These are phyloP conservation scores for Papilio aristodemus DNA, from an alignment of 1,140 invertebrate species.

Conservation along the genomic window DNA sequence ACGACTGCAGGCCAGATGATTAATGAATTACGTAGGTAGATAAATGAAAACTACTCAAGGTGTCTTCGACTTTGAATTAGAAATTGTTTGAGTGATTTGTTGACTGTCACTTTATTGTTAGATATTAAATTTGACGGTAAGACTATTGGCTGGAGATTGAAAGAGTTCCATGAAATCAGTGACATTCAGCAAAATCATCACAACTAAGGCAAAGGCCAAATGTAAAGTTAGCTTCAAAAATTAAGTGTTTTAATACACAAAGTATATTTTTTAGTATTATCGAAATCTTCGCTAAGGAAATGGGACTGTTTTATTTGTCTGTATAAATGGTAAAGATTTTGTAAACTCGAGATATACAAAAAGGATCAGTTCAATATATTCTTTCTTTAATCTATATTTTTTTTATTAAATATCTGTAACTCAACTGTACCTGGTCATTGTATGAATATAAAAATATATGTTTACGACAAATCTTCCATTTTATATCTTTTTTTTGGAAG, in stretches of 20 bases:
- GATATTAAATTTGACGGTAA: slow-evolving; percentile 63
- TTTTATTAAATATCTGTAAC: slow-evolving; percentile 66
- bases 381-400: slow-evolving; percentile 53
- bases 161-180: slow-evolving; percentile 48
- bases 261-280: slow-evolving; percentile 52
- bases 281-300: slow-evolving; percentile 45
- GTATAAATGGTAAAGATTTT: slow-evolving; percentile 14
- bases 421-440: slow-evolving; percentile 78
- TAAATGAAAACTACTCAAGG: slow-evolving; percentile 43
- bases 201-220: slow-evolving; percentile 38
- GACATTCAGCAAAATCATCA: slow-evolving; percentile 41
- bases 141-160: slow-evolving; percentile 59
- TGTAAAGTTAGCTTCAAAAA: slow-evolving; percentile 40
- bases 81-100: slow-evolving; percentile 57
- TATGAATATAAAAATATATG: slow-evolving; percentile 77
- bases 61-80: slow-evolving; percentile 47
- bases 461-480: slow-evolving; percentile 78
- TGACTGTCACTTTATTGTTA: slow-evolving; percentile 70
- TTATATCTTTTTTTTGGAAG: slow-evolving; percentile 21
- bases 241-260: slow-evolving; percentile 54
- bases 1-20: slow-evolving; percentile 53
- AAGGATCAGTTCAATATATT: slow-evolving; percentile 44
- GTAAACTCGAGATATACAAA: slow-evolving; percentile 38
- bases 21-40: slow-evolving; percentile 38
- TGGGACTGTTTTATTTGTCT: slow-evolving; percentile 51